Evolutionary conservation across 2,797 vertebrate genomes (phyloP).

Genomic region (Crocidura indochinensis): DNA sequence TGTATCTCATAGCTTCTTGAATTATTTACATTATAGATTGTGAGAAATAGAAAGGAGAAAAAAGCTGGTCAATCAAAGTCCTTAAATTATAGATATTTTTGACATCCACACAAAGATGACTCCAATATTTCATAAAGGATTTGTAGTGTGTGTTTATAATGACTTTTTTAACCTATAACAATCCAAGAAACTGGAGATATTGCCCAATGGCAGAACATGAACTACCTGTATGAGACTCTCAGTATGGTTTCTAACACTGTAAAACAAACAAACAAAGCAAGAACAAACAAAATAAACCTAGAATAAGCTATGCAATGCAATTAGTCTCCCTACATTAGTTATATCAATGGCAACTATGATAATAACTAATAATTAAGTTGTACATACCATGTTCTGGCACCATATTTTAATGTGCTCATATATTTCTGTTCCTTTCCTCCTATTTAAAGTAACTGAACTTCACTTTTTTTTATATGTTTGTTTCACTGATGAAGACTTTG

Average conservation of each 20-base stretch:
- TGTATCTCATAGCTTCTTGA: constrained; percentile 63
- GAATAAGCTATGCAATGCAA: background rate
- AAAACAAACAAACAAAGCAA: too few species aligned
- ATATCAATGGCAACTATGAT: background rate
- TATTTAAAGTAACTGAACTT: background rate
- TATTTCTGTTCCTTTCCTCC: background rate
- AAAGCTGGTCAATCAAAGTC: background rate
- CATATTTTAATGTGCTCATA: background rate
- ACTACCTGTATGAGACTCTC: too few species aligned
- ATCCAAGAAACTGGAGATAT: background rate
- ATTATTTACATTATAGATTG: constrained; percentile 58
- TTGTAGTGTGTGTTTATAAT: background rate
- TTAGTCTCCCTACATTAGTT: background rate
- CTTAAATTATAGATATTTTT: constrained; percentile 4
- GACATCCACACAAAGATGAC: background rate
- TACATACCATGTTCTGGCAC: background rate
- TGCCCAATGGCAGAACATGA: too few species aligned
- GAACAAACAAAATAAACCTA: background rate
- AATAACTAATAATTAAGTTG: background rate
- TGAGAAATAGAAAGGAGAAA: background rate
- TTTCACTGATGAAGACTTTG: background rate
- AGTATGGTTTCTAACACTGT: too few species aligned
- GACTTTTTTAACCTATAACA: too few species aligned
- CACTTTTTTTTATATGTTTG: background rate
- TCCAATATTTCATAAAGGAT: background rate